These are phyloP conservation scores for Orthonyx spaldingii DNA, from an alignment of 2,113 vertebrate genomes.

Conservation along the genomic window DNA sequence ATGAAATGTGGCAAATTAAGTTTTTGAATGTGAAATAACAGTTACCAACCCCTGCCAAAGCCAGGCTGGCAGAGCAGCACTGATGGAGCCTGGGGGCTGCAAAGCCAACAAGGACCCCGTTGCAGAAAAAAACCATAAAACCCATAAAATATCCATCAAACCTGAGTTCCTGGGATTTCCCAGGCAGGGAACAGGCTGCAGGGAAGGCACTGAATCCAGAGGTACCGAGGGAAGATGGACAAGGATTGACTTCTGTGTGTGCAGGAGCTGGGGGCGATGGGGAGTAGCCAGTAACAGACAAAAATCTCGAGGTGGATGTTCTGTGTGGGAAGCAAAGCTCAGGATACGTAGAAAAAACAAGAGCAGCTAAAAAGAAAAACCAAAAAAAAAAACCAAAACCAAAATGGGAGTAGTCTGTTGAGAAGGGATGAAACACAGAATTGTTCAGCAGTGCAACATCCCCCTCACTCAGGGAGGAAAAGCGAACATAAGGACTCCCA, in stretches of 20 bases:
- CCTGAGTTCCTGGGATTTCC: background rate
- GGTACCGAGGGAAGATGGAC: background rate
- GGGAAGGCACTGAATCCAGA: background rate
- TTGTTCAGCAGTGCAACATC: background rate
- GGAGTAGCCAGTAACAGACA: background rate
- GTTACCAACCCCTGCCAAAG: background rate
- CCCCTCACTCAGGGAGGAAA: background rate
- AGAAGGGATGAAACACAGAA: background rate
- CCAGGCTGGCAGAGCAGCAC: background rate
- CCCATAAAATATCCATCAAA: background rate
- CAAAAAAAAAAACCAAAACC: background rate
- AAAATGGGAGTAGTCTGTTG: too few relatives aligned
- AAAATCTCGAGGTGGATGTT: background rate
- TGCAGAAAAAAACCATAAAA: background rate
- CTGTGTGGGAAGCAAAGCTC: background rate
- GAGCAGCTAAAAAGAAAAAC: background rate
- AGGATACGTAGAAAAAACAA: background rate
- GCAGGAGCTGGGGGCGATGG: background rate
- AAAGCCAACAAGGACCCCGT: accelerated
- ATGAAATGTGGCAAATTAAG: background rate
- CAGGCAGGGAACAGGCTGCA: background rate
- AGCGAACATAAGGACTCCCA: background rate
- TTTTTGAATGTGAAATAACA: background rate
- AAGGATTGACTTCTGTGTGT: background rate
- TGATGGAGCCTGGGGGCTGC: background rate